Conservation (phyloP, 2,113 vertebrate species). For the Dermatemys mawii region DNA sequence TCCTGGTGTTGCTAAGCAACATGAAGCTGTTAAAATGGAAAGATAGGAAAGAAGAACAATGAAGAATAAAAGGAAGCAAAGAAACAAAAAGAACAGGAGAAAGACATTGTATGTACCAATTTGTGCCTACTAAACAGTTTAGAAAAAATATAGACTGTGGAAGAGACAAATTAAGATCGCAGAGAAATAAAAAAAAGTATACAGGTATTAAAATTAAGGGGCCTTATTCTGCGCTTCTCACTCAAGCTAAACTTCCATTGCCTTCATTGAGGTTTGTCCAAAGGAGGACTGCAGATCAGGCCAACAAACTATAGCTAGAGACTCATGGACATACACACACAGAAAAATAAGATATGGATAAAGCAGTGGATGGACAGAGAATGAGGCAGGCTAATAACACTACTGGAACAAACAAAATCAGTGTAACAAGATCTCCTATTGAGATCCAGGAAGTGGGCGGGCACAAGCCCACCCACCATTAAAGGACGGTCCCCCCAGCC, state of each 20-base stretch:
- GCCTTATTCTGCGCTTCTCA: fast-evolving
- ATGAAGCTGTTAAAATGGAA: conserved; percentile 7
- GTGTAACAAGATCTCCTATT: background rate
- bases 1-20: conserved; percentile 64
- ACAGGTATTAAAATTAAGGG: background rate
- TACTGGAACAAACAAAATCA: background rate
- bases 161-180: background rate
- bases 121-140: background rate
- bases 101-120: background rate
- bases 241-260: background rate
- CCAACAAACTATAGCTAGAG: background rate
- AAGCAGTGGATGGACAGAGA: background rate
- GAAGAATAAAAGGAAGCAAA: background rate
- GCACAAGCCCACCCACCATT: too few relatives aligned
- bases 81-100: background rate
- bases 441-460: too few relatives aligned
- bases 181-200: background rate
- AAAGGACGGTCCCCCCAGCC: too few relatives aligned
- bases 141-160: fast-evolving
- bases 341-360: background rate
- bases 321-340: background rate
- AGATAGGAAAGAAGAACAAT: background rate
- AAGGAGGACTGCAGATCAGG: background rate
- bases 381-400: background rate
- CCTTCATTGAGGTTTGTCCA: background rate